phyloP scores from a whole-genome alignment of 2,113 vertebrate genomes.

The Chaenocephalus aceratus region DNA sequence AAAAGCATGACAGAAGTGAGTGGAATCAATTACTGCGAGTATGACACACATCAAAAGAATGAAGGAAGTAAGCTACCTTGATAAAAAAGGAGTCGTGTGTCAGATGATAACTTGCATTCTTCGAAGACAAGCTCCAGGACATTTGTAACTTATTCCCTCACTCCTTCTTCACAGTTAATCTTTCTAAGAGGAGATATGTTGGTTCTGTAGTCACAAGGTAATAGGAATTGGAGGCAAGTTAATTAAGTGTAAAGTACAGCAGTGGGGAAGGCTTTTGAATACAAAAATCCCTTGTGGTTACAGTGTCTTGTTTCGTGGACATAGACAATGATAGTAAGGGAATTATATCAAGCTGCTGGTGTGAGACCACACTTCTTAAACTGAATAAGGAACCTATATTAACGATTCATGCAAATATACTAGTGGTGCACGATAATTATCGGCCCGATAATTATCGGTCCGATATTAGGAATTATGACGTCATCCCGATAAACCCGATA shows the following conservation, averaged over 20 bases:
- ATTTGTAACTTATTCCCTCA: conserved; percentile 59
- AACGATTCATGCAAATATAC: conserved; percentile 15
- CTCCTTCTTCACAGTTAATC: conserved; percentile 54
- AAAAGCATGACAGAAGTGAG: conserved; percentile 76
- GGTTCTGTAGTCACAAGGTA: conserved; percentile 42
- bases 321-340: conserved; percentile 13
- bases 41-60: conserved; percentile 81
- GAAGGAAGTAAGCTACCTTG: conserved; percentile 69
- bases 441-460: too few species aligned
- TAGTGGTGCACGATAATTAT: too few species aligned
- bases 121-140: conserved; percentile 66
- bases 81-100: conserved; percentile 64
- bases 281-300: conserved; percentile 32
- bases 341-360: conserved; percentile 27
- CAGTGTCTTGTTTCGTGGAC: conserved; percentile 24
- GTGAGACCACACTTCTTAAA: conserved; percentile 23
- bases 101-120: conserved; percentile 70
- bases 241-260: conserved; percentile 61
- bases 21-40: conserved; percentile 80
- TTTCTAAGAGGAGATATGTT: conserved; percentile 41
- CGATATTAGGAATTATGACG: too few species aligned
- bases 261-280: conserved; percentile 26
- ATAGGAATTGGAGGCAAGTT: conserved; percentile 52
- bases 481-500: too few species aligned
- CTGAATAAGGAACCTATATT: conserved; percentile 37